Evolutionary conservation across 2,888 invertebrate genomes (phyloP).

Genomic region (Allacma fusca): DNA sequence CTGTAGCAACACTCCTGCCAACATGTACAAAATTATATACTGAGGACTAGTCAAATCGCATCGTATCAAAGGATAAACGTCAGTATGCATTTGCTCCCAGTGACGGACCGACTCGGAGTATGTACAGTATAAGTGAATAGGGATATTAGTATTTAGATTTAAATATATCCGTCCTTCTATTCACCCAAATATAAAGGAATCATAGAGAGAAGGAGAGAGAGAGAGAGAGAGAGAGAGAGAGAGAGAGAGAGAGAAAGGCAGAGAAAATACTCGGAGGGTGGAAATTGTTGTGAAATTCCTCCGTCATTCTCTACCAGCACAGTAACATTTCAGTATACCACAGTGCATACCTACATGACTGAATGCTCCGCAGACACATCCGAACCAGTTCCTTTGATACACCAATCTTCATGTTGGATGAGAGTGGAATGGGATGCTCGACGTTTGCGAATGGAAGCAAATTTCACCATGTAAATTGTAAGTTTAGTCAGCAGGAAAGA

Average conservation of each 20-base stretch:
- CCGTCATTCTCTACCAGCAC: not conserved
- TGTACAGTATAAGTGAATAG: too few relatives aligned
- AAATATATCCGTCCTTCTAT: too few relatives aligned
- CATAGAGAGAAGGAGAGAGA: not conserved
- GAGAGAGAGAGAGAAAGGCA: not conserved
- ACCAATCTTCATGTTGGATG: not conserved
- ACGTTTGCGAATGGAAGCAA: slow-evolving; percentile 16
- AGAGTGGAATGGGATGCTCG: not conserved
- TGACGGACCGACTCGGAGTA: not conserved
- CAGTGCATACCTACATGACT: too few relatives aligned
- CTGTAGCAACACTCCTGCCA: not conserved
- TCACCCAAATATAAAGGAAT: too few relatives aligned
- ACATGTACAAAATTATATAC: not conserved
- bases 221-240: not conserved
- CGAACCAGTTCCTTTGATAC: not conserved
- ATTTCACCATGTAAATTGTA: slow-evolving; percentile 23
- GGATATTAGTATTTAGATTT: too few relatives aligned
- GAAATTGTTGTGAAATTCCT: slow-evolving; percentile 8
- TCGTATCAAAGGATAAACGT: slow-evolving; percentile 4
- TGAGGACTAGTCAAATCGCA: not conserved
- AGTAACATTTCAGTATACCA: too few relatives aligned
- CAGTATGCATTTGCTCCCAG: not conserved
- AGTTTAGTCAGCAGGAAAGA: slow-evolving; percentile 15
- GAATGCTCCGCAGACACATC: not conserved
- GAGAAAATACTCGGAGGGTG: not conserved